phyloP scores from a whole-genome alignment of 2,888 invertebrate genomes.

The Chrysina gloriosa region DNA sequence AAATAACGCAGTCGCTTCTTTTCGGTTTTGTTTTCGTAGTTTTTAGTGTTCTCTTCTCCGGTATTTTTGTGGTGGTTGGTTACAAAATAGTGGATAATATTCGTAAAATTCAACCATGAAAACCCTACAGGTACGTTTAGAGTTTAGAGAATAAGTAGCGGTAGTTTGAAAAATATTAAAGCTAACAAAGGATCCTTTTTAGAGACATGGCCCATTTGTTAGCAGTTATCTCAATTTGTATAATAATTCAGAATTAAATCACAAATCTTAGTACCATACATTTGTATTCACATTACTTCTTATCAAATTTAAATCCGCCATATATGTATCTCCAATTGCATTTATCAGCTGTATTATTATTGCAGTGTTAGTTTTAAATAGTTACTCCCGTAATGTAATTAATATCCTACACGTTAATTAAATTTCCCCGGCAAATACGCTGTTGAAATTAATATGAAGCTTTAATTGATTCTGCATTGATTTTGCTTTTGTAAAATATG shows the following conservation, averaged over 20 bases:
- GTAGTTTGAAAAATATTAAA: not conserved
- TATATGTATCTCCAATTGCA: too few species aligned
- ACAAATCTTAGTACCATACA: too few species aligned
- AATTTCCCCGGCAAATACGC: not conserved
- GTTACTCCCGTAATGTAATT: not conserved
- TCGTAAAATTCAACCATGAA: slow-evolving; percentile 48
- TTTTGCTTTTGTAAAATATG: not conserved
- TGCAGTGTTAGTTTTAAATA: too few species aligned
- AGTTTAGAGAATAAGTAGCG: not conserved
- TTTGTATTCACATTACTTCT: too few species aligned
- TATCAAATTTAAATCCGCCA: too few species aligned
- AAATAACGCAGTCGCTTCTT: slow-evolving; percentile 21
- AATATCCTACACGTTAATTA: not conserved
- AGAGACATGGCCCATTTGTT: slow-evolving; percentile 47
- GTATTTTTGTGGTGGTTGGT: slow-evolving; percentile 44
- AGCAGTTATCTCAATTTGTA: slow-evolving; percentile 29
- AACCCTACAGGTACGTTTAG: slow-evolving; percentile 50
- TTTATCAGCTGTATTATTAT: too few species aligned
- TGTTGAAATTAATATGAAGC: slow-evolving; percentile 1
- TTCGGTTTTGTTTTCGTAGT: slow-evolving; percentile 40
- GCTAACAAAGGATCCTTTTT: slow-evolving; percentile 47
- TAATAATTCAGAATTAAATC: not conserved
- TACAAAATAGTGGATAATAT: slow-evolving; percentile 44
- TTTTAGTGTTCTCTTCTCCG: slow-evolving; percentile 42
- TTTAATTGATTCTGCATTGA: slow-evolving; percentile 4